A percentile compares a stretch with the other conserved stretches of the same genome.
Conservation (phyloP, 2,888 invertebrate species). For the Gibbula magus region DNA sequence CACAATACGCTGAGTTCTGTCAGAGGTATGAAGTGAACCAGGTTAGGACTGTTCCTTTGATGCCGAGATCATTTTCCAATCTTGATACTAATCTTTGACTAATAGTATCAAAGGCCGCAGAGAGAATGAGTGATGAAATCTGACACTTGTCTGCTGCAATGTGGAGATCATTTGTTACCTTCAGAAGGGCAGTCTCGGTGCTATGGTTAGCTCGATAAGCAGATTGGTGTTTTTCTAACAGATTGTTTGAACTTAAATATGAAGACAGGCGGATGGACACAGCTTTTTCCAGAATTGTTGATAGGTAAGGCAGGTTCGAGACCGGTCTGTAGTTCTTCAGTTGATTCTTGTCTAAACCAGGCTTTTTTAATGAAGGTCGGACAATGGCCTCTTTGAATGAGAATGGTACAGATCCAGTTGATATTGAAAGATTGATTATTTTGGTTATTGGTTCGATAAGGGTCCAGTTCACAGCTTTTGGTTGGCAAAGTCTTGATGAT, state of each 20-base stretch:
- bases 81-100: background rate
- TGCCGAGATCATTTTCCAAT: background rate
- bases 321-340: constrained; percentile 26
- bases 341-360: background rate
- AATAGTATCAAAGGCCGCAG: too few species aligned
- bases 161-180: too few species aligned
- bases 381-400: constrained; percentile 14
- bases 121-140: too few species aligned
- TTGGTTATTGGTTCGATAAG: background rate
- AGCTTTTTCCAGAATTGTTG: too few species aligned
- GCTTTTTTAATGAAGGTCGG: constrained; percentile 8
- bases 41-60: background rate
- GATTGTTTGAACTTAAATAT: background rate
- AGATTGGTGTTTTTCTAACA: constrained; percentile 1
- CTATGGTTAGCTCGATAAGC: background rate
- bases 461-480: constrained; percentile 25
- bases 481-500: background rate
- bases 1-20: too few species aligned
- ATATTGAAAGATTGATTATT: constrained; percentile 20
- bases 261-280: too few species aligned
- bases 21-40: background rate
- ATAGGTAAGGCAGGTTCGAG: constrained; percentile 12
- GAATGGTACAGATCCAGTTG: background rate
- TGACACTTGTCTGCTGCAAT: too few species aligned
- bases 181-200: background rate